phyloP scores from a whole-genome alignment of 2,888 invertebrate genomes.

The Idaea biselata region DNA sequence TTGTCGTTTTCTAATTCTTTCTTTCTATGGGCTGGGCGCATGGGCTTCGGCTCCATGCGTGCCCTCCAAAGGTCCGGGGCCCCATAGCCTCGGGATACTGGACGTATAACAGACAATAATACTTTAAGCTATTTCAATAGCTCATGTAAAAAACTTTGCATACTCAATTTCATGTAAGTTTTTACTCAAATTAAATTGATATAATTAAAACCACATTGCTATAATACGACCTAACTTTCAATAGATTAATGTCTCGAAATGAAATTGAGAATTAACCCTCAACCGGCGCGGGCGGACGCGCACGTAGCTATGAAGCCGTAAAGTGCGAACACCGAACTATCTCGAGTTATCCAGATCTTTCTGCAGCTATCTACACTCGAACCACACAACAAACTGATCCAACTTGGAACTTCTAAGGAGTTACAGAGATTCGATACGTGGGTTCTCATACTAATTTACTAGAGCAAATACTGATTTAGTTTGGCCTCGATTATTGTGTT shows the following conservation, averaged over 20 bases:
- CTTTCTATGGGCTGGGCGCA: too few relatives aligned
- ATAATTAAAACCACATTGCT: neutral
- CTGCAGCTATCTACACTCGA: neutral
- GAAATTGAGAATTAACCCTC: neutral
- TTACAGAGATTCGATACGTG: constrained; percentile 1
- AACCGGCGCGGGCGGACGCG: neutral
- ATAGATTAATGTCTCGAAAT: neutral
- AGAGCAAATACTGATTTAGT: neutral
- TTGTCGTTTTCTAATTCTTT: too few relatives aligned
- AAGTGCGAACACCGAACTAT: neutral
- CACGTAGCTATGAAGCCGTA: neutral
- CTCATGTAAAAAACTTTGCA: too few relatives aligned
- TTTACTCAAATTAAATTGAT: neutral
- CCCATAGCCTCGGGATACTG: too few relatives aligned
- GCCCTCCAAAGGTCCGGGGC: too few relatives aligned
- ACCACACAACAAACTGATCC: neutral
- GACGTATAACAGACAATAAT: too few relatives aligned
- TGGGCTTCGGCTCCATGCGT: too few relatives aligned
- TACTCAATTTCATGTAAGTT: neutral
- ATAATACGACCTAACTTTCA: neutral
- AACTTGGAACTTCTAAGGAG: neutral
- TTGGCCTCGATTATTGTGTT: neutral
- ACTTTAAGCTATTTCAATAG: too few relatives aligned
- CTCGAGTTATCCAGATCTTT: neutral
- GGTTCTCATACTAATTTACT: neutral